Base-by-base conservation (phyloP, 1,140 invertebrate genomes). In the Samia ricini region DNA sequence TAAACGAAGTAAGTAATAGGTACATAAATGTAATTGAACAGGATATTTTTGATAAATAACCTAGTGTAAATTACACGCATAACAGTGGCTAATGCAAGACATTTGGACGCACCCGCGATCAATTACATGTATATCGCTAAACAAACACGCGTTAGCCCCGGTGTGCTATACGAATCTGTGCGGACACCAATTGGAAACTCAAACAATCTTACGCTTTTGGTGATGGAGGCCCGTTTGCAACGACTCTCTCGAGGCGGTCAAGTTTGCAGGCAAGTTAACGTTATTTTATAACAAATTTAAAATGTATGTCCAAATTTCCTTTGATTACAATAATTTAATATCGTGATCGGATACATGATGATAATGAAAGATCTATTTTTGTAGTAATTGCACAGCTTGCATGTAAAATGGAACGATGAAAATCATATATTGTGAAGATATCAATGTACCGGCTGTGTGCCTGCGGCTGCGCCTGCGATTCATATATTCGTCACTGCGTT, bases 41-140 rank as follows among this genome's bases (percentile, higher is more conserved):
- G 52, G 52, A 55, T 55, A 55, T 55, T 55, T n/a, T 55, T 55
- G 22, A 55, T 55, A 22, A 24, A 55, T 55, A 55, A 22, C 26
- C 20, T 15, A 24, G 59, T 61, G 61, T 61, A 52, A 68, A 68
- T 68, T 63, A 63, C 58, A 60, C 23, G 22, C 24, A 59, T 59
- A 56, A 55, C 19, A 66, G 55, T 57, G 36, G 10, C 24, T 59
- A 63, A 56, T 59, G 61, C 62, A 73, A 67, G 72, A 74, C 70
- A 71, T 75, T 70, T 52, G 63, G 61, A 59, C 59, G 55, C 51
- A 67, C 64, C 57, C 60, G 55, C 69, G 59, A 69, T 77, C 81
- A 84, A 80, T 84, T 83, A 84, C 74, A 83, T 73, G 68, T 77
- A 64, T 76, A 74, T 77, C 79, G 79, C 81, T 83, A 83, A 85